A percentile compares a stretch with the other conserved stretches of the same genome.
These are phyloP conservation scores for Notolabrus celidotus DNA, from an alignment of 2,797 vertebrate species.

Conservation along the genomic window DNA sequence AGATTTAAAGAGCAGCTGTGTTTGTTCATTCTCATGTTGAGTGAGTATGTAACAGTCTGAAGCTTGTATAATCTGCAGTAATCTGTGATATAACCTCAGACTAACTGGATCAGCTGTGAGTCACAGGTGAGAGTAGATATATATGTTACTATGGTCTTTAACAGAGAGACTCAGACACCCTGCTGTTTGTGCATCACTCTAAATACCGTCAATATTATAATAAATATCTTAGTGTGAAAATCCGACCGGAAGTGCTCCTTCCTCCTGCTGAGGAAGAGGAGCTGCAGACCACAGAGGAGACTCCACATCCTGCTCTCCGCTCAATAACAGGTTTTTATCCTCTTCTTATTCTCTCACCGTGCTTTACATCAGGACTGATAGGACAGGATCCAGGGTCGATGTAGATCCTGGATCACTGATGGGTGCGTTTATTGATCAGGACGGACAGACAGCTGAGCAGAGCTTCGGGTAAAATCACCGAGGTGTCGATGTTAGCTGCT, in stretches of 20 bases:
- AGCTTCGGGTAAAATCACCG: neutral
- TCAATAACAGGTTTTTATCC: neutral
- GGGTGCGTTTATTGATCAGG: neutral
- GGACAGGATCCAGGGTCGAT: neutral
- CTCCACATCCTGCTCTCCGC: neutral
- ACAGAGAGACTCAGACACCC: no score
- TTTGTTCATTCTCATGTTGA: no score
- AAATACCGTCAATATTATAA: neutral
- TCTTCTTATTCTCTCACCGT: neutral
- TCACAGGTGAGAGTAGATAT: neutral
- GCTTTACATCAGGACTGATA: neutral
- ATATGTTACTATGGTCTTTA: no score
- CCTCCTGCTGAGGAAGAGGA: neutral
- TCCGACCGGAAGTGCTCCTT: neutral
- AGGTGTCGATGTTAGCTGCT: neutral
- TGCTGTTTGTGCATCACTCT: no score
- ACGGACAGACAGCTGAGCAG: neutral
- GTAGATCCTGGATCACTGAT: neutral
- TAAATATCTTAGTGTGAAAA: neutral
- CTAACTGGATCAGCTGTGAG: neutral
- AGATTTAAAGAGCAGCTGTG: no score
- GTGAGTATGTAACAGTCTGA: neutral
- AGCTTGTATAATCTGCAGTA: neutral
- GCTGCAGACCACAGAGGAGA: neutral
- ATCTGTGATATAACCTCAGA: neutral